phyloP scores from a whole-genome alignment of 2,113 vertebrate genomes.

The Alethe diademata region DNA sequence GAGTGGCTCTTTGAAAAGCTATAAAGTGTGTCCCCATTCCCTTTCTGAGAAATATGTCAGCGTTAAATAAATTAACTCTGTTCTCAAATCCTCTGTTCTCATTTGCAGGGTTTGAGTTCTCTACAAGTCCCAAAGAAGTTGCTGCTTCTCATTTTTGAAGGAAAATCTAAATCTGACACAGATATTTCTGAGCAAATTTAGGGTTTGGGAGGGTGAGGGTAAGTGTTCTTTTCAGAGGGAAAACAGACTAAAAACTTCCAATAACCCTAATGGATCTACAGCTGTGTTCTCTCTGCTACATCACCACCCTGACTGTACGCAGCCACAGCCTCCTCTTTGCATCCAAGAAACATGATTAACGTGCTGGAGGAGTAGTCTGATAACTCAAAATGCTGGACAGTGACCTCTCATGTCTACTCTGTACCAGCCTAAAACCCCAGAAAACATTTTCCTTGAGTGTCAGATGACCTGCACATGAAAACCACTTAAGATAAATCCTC shows the following conservation, averaged over 20 bases:
- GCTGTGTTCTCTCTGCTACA: neutral
- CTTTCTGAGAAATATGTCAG: neutral
- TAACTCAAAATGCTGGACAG: neutral
- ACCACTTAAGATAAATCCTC: neutral
- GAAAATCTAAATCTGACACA: neutral
- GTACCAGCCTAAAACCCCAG: neutral
- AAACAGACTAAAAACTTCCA: neutral
- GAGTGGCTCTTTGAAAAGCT: neutral
- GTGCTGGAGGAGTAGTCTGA: neutral
- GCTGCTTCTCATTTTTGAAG: neutral
- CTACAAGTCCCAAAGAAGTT: neutral
- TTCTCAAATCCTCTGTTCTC: neutral
- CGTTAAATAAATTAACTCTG: neutral
- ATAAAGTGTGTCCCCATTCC: neutral
- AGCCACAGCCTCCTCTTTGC: neutral
- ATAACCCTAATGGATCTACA: neutral
- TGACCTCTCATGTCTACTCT: neutral
- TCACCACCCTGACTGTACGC: neutral
- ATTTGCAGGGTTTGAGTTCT: neutral
- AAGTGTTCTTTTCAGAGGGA: neutral
- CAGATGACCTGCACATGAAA: neutral
- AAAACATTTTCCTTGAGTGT: neutral
- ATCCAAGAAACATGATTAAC: neutral
- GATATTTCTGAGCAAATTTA: neutral
- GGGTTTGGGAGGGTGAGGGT: rapidly evolving